Evolutionary conservation across 2,113 vertebrate genomes (phyloP).

Genomic region (Scophthalmus maximus): DNA sequence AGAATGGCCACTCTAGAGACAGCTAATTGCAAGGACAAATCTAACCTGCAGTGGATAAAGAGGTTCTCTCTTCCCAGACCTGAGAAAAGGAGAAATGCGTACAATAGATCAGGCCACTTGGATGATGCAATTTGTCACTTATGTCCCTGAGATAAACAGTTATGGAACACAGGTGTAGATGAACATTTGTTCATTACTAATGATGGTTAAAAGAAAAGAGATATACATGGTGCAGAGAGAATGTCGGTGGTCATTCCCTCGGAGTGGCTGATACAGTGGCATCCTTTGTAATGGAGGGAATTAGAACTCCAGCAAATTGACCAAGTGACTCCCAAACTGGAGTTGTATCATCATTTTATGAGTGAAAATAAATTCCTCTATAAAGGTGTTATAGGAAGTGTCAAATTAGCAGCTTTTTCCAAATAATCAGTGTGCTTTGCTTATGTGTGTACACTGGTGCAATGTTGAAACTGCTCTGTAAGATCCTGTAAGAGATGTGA

Average conservation of each 20-base stretch:
- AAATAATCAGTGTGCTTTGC: slow-evolving; percentile 53
- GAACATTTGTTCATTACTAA: neutral
- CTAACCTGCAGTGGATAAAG: slow-evolving; percentile 58
- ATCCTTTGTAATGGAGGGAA: no score
- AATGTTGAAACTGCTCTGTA: slow-evolving; percentile 57
- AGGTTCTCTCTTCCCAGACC: slow-evolving; percentile 46
- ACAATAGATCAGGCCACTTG: slow-evolving; percentile 27
- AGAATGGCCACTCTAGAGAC: slow-evolving; percentile 68
- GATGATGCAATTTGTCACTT: slow-evolving; percentile 57
- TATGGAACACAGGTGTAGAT: neutral
- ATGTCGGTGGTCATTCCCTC: neutral
- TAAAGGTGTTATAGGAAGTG: slow-evolving; percentile 24
- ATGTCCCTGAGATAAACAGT: slow-evolving; percentile 14
- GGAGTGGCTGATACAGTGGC: no score
- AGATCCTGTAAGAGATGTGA: slow-evolving; percentile 65
- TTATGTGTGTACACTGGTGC: slow-evolving; percentile 28
- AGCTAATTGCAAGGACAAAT: slow-evolving; percentile 75
- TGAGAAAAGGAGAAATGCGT: slow-evolving; percentile 47
- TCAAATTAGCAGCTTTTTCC: slow-evolving; percentile 27
- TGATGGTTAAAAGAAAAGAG: neutral
- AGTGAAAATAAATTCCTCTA: slow-evolving; percentile 2
- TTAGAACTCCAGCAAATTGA: no score
- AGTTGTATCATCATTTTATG: neutral
- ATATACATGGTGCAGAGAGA: neutral
- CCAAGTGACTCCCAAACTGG: neutral